phyloP scores from a whole-genome alignment of 1,140 invertebrate species.

The Contarinia nasturtii region DNA sequence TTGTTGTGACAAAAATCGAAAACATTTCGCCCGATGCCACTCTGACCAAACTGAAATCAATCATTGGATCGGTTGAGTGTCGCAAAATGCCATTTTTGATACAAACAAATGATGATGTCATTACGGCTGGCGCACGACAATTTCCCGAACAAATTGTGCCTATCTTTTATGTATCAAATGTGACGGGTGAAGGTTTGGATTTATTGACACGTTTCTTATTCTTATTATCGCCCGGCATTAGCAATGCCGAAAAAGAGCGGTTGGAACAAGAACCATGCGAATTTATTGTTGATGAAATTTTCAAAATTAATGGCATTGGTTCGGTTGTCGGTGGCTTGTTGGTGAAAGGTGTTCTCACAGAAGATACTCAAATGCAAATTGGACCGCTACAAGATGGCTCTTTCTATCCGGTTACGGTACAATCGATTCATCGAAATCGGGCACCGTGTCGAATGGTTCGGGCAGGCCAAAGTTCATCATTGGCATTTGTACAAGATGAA shows the following conservation, averaged over 20 bases:
- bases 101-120: conserved; percentile 47
- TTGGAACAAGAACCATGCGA: conserved; percentile 57
- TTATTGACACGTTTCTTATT: conserved; percentile 62
- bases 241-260: conserved; percentile 46
- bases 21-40: conserved; percentile 39
- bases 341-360: conserved; percentile 64
- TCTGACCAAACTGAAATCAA: conserved; percentile 37
- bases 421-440: conserved; percentile 78
- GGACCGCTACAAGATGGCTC: conserved; percentile 72
- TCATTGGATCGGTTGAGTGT: conserved; percentile 41
- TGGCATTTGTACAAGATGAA: conserved; percentile 44
- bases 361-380: conserved; percentile 37
- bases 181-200: conserved; percentile 69
- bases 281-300: conserved; percentile 89
- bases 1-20: conserved; percentile 82
- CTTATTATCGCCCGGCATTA: conserved; percentile 47
- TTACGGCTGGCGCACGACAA: conserved; percentile 42
- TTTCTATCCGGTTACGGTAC: conserved; percentile 59
- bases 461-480: conserved; percentile 77
- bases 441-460: conserved; percentile 69
- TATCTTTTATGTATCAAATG: conserved; percentile 88
- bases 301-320: conserved; percentile 52
- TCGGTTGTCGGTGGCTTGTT: conserved; percentile 80
- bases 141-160: conserved; percentile 50
- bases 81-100: conserved; percentile 47